Base-by-base conservation (phyloP, 1,140 invertebrate genomes). In the Alviniconcha marisindica region DNA sequence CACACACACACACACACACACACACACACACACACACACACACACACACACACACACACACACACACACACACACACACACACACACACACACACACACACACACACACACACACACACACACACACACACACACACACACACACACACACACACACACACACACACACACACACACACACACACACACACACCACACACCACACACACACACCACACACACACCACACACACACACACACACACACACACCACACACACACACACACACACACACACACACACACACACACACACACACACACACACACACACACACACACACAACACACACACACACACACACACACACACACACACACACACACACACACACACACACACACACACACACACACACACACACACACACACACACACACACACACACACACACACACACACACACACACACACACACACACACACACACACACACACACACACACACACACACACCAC, bases 101-200 rank as follows among this genome's bases (percentile, higher is more conserved):
- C 56, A 60, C 28, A n/a, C 56, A 60, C 24, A n/a, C 56, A 60
- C 24, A n/a, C 56, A 60, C n/a, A n/a, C 28, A 69, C 63, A 69
- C 28, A 69, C 63, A 69, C n/a, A 69, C 33, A 69, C n/a, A 69
- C 33, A 69, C 7, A 69, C 7, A 69, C 24, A n/a, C 28, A 12
- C 63, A 28, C n/a, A 69, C 33, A 33, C 12, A 28, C 24, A 28
- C n/a, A 51, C 48, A 51, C 10, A 51, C 10, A 33, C 63, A 69
- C 12, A 10, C 10, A 69, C n/a, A 33, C 24, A 69, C n/a, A 69
- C 33, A 69, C n/a, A n/a, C 24, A n/a, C 5, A 33, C 5, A 28
- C 63, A 28, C n/a, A 15, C 63, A 28, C n/a, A 33, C 24, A 69
- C 28, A n/a, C 33, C 7, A 21, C n/a, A n/a, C n/a, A n/a, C n/a